Percentiles rank a stretch among this genome's conserved stretches.
Evolutionary conservation across 1,140 invertebrate genomes (phyloP).

Genomic region (Sitodiplosis mosellana): DNA sequence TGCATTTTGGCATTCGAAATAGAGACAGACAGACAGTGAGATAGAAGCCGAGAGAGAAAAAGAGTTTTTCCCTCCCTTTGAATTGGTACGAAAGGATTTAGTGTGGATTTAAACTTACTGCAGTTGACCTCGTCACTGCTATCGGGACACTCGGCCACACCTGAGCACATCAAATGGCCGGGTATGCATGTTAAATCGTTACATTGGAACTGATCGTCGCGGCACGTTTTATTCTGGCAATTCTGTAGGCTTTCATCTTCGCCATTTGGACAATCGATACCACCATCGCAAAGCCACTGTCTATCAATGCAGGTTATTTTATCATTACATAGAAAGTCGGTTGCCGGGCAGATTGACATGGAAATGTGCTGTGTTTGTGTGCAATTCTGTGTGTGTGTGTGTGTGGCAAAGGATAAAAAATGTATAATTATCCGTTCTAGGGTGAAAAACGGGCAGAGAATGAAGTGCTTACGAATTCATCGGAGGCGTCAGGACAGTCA

Average conservation of each 20-base stretch:
- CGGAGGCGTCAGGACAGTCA: constrained; percentile 62
- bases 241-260: constrained; percentile 49
- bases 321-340: constrained; percentile 73
- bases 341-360: constrained; percentile 36
- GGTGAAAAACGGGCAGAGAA: no score
- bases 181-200: constrained; percentile 63
- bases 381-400: no score
- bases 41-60: no score
- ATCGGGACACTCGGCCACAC: constrained; percentile 61
- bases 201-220: constrained; percentile 68
- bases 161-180: constrained; percentile 65
- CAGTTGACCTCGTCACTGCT: constrained; percentile 70
- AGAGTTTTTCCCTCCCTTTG: not conserved
- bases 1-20: not conserved
- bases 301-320: constrained; percentile 69
- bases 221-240: constrained; percentile 60
- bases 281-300: constrained; percentile 73
- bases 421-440: no score
- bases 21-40: not conserved
- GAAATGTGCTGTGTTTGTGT: no score
- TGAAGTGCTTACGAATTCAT: constrained; percentile 62
- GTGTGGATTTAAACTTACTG: constrained; percentile 27
- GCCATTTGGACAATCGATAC: constrained; percentile 65
- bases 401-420: no score
- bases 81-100: not conserved